These are phyloP conservation scores for Alcis repandata DNA, from an alignment of 2,888 invertebrate genomes.

Conservation along the genomic window DNA sequence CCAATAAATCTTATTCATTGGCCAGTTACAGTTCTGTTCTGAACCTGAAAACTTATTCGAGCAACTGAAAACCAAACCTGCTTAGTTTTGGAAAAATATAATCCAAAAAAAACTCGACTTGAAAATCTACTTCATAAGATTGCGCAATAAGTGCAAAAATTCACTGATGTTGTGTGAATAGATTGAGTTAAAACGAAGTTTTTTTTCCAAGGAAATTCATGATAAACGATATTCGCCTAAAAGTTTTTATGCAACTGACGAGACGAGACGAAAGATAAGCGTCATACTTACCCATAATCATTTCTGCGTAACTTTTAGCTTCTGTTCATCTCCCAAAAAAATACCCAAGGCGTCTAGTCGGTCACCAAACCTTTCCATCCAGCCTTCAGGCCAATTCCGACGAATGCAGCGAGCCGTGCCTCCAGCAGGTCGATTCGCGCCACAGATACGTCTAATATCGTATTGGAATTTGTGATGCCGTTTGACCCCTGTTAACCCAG, in stretches of 20 bases:
- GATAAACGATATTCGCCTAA: too few relatives aligned
- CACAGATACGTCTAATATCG: constrained; percentile 87
- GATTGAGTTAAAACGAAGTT: too few relatives aligned
- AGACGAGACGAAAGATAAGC: too few relatives aligned
- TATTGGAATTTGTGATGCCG: constrained; percentile 90
- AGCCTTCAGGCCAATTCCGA: constrained; percentile 38
- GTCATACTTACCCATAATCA: too few relatives aligned
- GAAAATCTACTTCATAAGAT: not conserved
- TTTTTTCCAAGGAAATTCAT: too few relatives aligned
- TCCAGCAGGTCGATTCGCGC: constrained; percentile 83
- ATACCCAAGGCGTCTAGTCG: not conserved
- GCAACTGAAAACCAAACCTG: too few relatives aligned
- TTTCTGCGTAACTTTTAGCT: not conserved
- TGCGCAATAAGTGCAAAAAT: not conserved
- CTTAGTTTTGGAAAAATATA: too few relatives aligned
- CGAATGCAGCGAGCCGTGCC: constrained; percentile 58
- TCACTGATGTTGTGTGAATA: too few relatives aligned
- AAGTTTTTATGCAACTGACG: too few relatives aligned
- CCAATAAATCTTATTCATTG: not conserved
- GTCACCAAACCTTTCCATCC: constrained; percentile 24
- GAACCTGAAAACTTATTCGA: too few relatives aligned
- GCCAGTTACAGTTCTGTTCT: not conserved
- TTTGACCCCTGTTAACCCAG: constrained; percentile 92
- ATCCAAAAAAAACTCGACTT: too few relatives aligned
- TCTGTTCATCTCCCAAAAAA: too few relatives aligned